Conservation (phyloP, 1,140 invertebrate species). For the Drosophila erecta region DNA sequence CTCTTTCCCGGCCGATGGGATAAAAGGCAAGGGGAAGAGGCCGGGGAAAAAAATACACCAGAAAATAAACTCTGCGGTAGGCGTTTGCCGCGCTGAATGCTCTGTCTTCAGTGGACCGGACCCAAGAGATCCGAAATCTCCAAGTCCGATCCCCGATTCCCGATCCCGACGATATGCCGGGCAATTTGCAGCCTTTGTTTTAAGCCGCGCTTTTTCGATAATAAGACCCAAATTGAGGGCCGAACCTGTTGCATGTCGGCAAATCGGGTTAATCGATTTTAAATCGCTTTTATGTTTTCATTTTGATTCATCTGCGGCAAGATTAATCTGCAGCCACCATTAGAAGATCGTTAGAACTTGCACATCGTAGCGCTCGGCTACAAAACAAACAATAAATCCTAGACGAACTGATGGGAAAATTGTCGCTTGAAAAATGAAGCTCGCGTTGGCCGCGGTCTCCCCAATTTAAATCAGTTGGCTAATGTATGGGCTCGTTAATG, state of each 20-base stretch:
- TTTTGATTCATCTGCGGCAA: slow-evolving; percentile 63
- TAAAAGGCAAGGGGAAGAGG: slow-evolving; percentile 15
- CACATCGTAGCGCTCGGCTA: neutral
- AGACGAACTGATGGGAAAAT: slow-evolving; percentile 4
- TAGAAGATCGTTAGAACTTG: slow-evolving; percentile 70
- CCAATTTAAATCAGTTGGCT: slow-evolving; percentile 83
- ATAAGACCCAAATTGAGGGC: slow-evolving; percentile 61
- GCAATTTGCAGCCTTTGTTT: slow-evolving; percentile 78
- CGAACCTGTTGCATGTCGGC: slow-evolving; percentile 82
- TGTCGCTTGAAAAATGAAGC: slow-evolving; percentile 74
- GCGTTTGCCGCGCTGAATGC: slow-evolving; percentile 79
- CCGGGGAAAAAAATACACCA: slow-evolving; percentile 6
- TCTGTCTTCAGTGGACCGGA: slow-evolving; percentile 70
- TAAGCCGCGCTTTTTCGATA: slow-evolving; percentile 76
- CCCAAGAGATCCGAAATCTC: slow-evolving; percentile 18
- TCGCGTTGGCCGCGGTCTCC: slow-evolving; percentile 61
- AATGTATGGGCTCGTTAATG: slow-evolving; percentile 76
- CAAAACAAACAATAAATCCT: slow-evolving; percentile 40
- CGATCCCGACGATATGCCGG: slow-evolving; percentile 8
- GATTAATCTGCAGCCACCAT: slow-evolving; percentile 67
- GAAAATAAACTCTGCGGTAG: slow-evolving; percentile 66
- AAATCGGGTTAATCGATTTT: slow-evolving; percentile 84
- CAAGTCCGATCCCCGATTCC: neutral
- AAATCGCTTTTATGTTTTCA: slow-evolving; percentile 84
- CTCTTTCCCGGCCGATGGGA: slow-evolving; percentile 78